Conservation (phyloP, 2,888 invertebrate species). For the Orthonychiurus folsomi region DNA sequence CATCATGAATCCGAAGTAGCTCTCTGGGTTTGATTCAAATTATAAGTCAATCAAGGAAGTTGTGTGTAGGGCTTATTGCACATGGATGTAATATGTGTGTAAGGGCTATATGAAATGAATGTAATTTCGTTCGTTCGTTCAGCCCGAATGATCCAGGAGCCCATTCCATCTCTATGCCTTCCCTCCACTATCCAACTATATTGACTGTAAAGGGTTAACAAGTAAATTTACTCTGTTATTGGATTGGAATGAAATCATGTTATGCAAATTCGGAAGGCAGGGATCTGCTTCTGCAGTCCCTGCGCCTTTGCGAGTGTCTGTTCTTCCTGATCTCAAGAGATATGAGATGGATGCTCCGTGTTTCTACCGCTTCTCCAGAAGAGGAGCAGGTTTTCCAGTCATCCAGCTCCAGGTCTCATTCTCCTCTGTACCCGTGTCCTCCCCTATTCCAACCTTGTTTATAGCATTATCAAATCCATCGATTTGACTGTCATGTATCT, state of each 20-base stretch:
- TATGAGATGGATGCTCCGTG: not conserved
- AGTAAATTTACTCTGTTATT: conserved; percentile 1
- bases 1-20: not conserved
- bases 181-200: too few species aligned
- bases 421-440: too few species aligned
- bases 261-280: conserved; percentile 2
- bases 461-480: conserved; percentile 1
- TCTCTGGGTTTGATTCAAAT: not conserved
- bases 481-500: not conserved
- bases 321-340: not conserved
- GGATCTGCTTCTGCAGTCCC: not conserved
- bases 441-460: too few species aligned
- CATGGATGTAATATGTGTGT: too few species aligned
- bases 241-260: conserved; percentile 17
- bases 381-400: not conserved
- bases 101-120: too few species aligned
- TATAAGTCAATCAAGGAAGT: not conserved
- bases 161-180: too few species aligned
- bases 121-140: too few species aligned
- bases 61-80: too few species aligned
- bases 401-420: not conserved
- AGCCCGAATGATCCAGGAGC: too few species aligned
- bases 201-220: conserved; percentile 1
- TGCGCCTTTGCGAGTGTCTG: not conserved
- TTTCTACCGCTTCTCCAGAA: not conserved